Conservation (phyloP, 2,113 vertebrate species). For the Psilopogon haemacephalus region DNA sequence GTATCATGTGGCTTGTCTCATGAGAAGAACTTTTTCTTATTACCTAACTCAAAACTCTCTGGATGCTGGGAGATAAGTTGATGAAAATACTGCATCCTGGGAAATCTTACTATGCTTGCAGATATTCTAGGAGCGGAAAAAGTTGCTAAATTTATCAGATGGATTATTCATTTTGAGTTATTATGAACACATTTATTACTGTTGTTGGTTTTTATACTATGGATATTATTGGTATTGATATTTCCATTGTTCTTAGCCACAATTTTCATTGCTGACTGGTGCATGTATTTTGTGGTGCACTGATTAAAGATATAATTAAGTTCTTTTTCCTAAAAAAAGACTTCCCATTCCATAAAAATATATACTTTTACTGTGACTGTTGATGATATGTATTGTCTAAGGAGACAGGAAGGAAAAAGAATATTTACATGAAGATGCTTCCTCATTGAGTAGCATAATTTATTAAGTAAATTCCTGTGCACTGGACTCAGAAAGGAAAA, state of each 20-base stretch:
- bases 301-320: conserved; percentile 23
- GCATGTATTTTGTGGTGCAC: conserved; percentile 1
- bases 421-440: background rate
- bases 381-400: background rate
- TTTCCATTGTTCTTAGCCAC: background rate
- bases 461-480: background rate
- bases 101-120: background rate
- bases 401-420: background rate
- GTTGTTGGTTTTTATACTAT: too few species aligned
- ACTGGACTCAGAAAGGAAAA: background rate
- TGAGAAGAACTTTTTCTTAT: background rate
- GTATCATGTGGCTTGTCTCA: background rate
- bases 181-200: background rate
- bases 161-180: background rate
- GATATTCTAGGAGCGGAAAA: background rate
- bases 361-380: background rate
- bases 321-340: background rate
- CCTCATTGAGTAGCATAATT: background rate
- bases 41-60: background rate
- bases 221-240: background rate
- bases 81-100: background rate
- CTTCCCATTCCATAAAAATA: conserved; percentile 16
- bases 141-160: background rate
- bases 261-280: background rate
- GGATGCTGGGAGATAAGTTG: background rate